Evolutionary conservation across 1,140 invertebrate genomes (phyloP).

Genomic region (Zaprionus vittiger): DNA sequence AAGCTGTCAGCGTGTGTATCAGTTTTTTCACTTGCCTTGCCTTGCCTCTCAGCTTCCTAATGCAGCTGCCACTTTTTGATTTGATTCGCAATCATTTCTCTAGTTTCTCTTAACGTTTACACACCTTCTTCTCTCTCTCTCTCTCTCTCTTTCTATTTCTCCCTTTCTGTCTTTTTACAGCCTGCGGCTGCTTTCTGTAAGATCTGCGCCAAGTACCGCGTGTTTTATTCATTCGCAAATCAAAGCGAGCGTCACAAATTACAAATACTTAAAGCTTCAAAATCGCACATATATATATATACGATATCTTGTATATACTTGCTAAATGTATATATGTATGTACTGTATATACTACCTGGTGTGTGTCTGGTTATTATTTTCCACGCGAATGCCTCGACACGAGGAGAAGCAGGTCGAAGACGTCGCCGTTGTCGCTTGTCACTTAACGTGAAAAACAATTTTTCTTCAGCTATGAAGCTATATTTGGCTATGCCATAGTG

Average conservation of each 20-base stretch:
- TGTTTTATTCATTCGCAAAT: conserved; percentile 20
- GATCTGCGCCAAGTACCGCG: neutral
- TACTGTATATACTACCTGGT: neutral
- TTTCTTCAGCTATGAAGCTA: conserved; percentile 62
- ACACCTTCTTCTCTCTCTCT: neutral
- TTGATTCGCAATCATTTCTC: conserved; percentile 11
- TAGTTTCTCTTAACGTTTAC: neutral
- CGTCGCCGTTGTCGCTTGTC: conserved; percentile 58
- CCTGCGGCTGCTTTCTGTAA: neutral
- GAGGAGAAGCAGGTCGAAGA: conserved; percentile 47
- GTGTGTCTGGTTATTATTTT: conserved; percentile 65
- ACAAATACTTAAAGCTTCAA: conserved; percentile 3
- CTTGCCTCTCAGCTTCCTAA: neutral
- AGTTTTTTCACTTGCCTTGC: neutral
- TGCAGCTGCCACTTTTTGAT: neutral
- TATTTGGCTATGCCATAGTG: conserved; percentile 25
- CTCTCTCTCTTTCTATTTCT: too few species aligned
- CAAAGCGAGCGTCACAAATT: conserved; percentile 17
- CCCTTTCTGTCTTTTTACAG: neutral
- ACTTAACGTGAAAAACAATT: conserved; percentile 81
- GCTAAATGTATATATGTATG: neutral
- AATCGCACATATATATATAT: neutral
- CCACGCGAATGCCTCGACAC: conserved; percentile 66
- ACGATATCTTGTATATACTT: neutral
- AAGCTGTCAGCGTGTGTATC: neutral